phyloP scores from a whole-genome alignment of 2,797 vertebrate species.

The Hydrocynus forskahlii region DNA sequence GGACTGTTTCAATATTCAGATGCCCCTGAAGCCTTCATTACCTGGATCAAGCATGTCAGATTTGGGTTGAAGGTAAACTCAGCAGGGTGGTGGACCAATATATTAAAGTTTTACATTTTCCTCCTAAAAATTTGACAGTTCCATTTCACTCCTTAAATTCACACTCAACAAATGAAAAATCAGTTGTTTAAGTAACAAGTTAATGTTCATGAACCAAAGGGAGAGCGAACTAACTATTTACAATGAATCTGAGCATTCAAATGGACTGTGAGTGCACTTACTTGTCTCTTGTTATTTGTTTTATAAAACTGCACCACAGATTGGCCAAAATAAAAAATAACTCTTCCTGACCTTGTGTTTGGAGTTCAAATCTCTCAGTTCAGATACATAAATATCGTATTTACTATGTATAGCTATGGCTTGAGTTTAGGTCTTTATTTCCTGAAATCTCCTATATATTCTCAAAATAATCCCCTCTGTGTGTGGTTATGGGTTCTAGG shows the following conservation, averaged over 20 bases:
- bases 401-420: background rate
- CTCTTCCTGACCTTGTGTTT: background rate
- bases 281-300: background rate
- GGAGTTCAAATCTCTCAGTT: background rate
- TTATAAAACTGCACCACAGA: background rate
- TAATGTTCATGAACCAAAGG: no score
- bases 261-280: background rate
- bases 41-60: no score
- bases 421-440: slow-evolving; percentile 38
- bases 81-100: no score
- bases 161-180: no score
- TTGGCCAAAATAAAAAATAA: background rate
- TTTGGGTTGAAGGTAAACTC: no score
- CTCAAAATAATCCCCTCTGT: slow-evolving; percentile 56
- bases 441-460: slow-evolving; percentile 42
- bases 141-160: no score
- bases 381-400: background rate
- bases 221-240: no score
- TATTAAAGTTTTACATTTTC: no score
- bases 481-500: slow-evolving; percentile 58
- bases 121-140: no score
- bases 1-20: no score
- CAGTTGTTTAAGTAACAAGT: no score
- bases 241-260: background rate
- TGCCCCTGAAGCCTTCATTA: no score